These are phyloP conservation scores for Cyclina sinensis DNA, from an alignment of 1,140 invertebrate species.

Conservation along the genomic window DNA sequence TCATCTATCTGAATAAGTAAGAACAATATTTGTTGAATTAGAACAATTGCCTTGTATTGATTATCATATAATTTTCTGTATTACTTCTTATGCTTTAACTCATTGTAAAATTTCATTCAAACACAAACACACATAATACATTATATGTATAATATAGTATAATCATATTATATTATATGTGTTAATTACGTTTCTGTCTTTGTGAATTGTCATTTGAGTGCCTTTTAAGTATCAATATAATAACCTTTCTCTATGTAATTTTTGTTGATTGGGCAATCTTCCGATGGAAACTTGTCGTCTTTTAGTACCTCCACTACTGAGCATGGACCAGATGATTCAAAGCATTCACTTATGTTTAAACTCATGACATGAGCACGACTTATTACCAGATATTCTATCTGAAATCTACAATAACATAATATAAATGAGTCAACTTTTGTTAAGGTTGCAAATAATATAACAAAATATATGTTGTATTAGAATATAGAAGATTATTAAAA, in stretches of 20 bases:
- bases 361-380: not conserved
- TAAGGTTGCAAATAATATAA: too few relatives aligned
- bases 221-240: too few relatives aligned
- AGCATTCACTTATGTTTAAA: constrained; percentile 38
- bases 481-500: too few relatives aligned
- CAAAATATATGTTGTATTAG: too few relatives aligned
- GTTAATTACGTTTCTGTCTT: not conserved
- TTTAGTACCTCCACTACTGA: not conserved
- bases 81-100: too few relatives aligned
- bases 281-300: not conserved
- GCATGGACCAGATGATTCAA: not conserved
- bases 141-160: too few relatives aligned
- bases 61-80: too few relatives aligned
- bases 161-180: not conserved
- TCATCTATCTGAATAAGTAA: too few relatives aligned
- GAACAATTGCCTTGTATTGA: too few relatives aligned
- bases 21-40: too few relatives aligned
- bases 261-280: constrained; percentile 5
- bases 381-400: not conserved
- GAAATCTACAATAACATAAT: not conserved
- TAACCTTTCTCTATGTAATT: not conserved
- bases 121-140: not conserved
- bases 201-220: not conserved
- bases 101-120: not conserved
- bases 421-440: too few relatives aligned